Evolutionary conservation across 2,888 invertebrate species (phyloP), one percentile per base, ranked within the genome.

Genomic region (Xestia xanthographa): DNA sequence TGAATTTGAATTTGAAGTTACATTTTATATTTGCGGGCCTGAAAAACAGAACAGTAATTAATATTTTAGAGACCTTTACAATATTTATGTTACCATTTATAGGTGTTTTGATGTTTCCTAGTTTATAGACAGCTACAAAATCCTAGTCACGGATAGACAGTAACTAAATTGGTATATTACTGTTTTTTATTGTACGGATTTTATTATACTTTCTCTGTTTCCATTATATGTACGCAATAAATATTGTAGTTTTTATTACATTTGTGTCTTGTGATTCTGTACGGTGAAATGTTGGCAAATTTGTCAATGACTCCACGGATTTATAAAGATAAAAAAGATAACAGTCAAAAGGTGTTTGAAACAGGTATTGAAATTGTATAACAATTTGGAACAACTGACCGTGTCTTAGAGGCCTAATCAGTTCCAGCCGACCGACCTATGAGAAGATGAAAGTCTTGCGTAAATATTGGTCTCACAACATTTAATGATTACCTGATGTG

Each of bases 221-320:
- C 72, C 72, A 75, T 72, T 82, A 81, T 34, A 76, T 71, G 75
- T 80, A 53, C n/a, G 82, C 50, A 60, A 69, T 82, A 74, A 82
- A 78, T 84, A 77, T 71, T 65, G 70, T 65, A 58, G 70, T 62
- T 78, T 84, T 84, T 84, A 84, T 83, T 73, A 80, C 63, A 58
- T 20, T 34, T 34, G 20, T 70, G 34, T 73, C 65, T 75, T 60
- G 20, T 62, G 66, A 53, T 41, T 45, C 50, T 62, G 17, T 22
- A 48, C 22, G 26, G 29, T 0, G 11, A 48, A 68, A 43, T 67
- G 26, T 48, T 38, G 53, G 6, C 9, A 63, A 53, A 71, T 53
- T 22, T 5, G 29, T 29, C 34, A 48, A 56, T 58, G 72, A 34
- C 26, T 41, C n/a, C 62, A 75, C 5, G 14, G 50, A 0, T 29